Base-by-base conservation (phyloP, 2,797 vertebrate species). In the Xyrichtys novacula region DNA sequence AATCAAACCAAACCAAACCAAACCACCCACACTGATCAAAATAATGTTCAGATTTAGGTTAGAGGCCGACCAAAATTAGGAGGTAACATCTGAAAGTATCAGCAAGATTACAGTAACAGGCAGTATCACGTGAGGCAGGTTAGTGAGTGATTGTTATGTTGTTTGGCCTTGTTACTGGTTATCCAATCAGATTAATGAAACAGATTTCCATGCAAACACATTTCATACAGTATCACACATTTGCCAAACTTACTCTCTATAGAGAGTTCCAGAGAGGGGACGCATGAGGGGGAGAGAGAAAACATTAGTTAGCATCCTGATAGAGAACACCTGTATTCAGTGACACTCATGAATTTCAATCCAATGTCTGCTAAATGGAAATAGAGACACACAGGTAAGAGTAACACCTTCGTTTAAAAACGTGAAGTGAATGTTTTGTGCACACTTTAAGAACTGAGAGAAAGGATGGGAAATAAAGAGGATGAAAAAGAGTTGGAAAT, bases 241-340 rank as follows among this genome's bases (percentile, higher is more conserved):
- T 88, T 93, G 93, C 92, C 93, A 94, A 94, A 99, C 97, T 99
- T 99, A 99, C 97, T 98, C 97, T 97, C 97, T 99, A 97, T 85
- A 95, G 95, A 91, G 93, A 92, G 92, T 97, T 96, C 96, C 96
- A 95, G 92, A 94, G 94, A 93, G 89, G 90, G 93, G 94, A 90
- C 90, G 95, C 96, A 96, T 97, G 95, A 31, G 70, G 96, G 94
- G 92, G 91, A 94, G 87, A 95, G 88, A 96, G 91, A 96, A n/a
- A 90, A 96, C 87, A 95, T 89, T 90, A 88, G 95, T 98, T 96
- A 98, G 95, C 95, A 93, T 93, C 81, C 90, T 92, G 65, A 73
- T 58, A 50, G 60, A 67, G 25, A 53, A 74, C 8, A 78, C 61
- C 65, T 43, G 52, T n/a, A n/a, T n/a, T 43, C 48, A 23, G 59